These are phyloP conservation scores for Oxygymnocypris stewartii DNA, from an alignment of 2,113 vertebrate species.

Conservation along the genomic window DNA sequence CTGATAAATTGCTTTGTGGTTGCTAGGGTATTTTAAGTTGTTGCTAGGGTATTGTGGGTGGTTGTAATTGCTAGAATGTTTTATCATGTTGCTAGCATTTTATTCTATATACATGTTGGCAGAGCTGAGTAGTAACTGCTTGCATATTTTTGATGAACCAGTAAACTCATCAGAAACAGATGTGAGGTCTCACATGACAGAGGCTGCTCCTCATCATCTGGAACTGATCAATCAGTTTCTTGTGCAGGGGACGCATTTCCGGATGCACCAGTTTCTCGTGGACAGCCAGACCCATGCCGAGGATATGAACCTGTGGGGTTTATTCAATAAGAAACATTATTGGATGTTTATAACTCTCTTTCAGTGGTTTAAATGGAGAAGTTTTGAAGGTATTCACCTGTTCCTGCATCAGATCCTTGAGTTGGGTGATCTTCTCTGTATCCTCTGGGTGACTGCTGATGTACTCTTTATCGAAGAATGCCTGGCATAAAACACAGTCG, in stretches of 20 bases:
- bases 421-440: constrained; percentile 92
- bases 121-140: too few relatives aligned
- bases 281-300: constrained; percentile 91
- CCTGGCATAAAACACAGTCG: constrained; percentile 70
- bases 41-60: too few relatives aligned
- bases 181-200: constrained; percentile 83
- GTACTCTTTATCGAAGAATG: constrained; percentile 98
- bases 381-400: constrained; percentile 76
- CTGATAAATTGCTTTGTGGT: too few relatives aligned
- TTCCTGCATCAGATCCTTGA: constrained; percentile 98
- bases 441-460: constrained; percentile 92
- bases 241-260: constrained; percentile 97
- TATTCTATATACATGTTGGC: too few relatives aligned
- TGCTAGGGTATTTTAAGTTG: too few relatives aligned
- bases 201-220: constrained; percentile 98
- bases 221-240: constrained; percentile 98
- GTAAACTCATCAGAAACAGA: neutral
- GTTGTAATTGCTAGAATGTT: too few relatives aligned
- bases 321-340: neutral
- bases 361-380: neutral
- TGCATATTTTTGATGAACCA: neutral
- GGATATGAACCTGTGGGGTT: constrained; percentile 83
- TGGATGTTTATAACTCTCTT: neutral
- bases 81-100: too few relatives aligned
- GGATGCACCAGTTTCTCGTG: constrained; percentile 98